Percentiles rank a stretch among this genome's conserved stretches.
These are phyloP conservation scores for Numida meleagris DNA, from an alignment of 2,113 vertebrate genomes.

Conservation along the genomic window DNA sequence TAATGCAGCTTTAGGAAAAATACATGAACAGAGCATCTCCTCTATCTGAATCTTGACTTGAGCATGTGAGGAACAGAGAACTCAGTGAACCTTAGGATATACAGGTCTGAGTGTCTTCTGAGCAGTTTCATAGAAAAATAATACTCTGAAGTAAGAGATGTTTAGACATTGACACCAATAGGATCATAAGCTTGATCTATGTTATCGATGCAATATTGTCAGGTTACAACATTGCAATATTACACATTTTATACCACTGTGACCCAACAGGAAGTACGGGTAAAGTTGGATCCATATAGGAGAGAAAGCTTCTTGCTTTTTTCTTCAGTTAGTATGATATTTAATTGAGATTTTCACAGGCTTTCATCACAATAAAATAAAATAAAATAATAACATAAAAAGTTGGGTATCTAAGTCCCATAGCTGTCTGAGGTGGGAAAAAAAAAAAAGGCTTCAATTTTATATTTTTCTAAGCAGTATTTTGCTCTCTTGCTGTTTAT, in stretches of 20 bases:
- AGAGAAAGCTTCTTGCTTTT: background rate
- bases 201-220: background rate
- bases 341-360: background rate
- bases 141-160: background rate
- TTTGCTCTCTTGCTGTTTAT: background rate
- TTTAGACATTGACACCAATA: background rate
- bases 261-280: background rate
- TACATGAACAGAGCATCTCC: background rate
- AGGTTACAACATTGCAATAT: background rate
- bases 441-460: background rate
- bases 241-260: background rate
- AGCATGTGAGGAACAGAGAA: background rate
- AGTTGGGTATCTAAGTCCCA: background rate
- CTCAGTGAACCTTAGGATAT: fast-evolving
- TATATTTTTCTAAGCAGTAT: background rate
- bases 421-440: background rate
- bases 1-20: slow-evolving; percentile 23
- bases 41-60: background rate
- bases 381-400: background rate
- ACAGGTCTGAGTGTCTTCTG: background rate
- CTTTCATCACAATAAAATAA: background rate
- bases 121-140: background rate
- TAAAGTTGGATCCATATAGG: background rate
- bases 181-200: background rate
- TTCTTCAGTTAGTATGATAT: background rate